Evolutionary conservation across 2,888 invertebrate genomes (phyloP), one percentile per base, ranked within the genome.

Genomic region (Nineta flava): DNA sequence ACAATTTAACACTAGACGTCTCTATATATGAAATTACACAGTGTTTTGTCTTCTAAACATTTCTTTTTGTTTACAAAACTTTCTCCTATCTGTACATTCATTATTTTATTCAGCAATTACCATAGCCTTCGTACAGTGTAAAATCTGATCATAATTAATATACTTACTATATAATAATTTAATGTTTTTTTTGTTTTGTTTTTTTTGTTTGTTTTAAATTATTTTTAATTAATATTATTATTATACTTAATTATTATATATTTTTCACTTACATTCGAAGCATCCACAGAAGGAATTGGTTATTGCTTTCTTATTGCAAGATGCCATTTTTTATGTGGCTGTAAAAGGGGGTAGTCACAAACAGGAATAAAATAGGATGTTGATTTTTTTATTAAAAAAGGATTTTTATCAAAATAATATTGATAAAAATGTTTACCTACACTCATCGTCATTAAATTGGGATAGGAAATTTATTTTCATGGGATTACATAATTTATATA

Each of bases 251-350:
- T 26, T 26, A 6, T 61, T 63, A 62, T 63, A 56, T 56, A 56
- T 54, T 55, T 61, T 60, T 63, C 65, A 65, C 67, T 67, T 65
- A 63, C 64, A 63, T 65, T 67, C 64, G 65, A 68, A 70, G 70
- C 70, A 68, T 68, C 70, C 70, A 70, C 67, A 67, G 64, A 68
- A 68, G 68, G 66, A 68, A 63, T 67, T 66, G 69, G 69, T 71
- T 71, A 71, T 71, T 71, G 71, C 71, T 71, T 63, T 67, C 64
- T 70, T 70, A 70, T 71, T 70, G 70, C 71, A 66, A 67, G 66
- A 68, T 69, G 69, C 70, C 70, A 21, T 17, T n/a, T 13, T 13
- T 58, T 58, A 52, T 48, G 50, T 51, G 55, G 55, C 55, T 48
- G 41, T 48, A 41, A 15, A 48, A 26, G 21, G 41, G 15, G 16